Percentiles rank a stretch among this genome's conserved stretches.
phyloP scores from a whole-genome alignment of 2,797 vertebrate genomes.

The Telmatherina bonti region DNA sequence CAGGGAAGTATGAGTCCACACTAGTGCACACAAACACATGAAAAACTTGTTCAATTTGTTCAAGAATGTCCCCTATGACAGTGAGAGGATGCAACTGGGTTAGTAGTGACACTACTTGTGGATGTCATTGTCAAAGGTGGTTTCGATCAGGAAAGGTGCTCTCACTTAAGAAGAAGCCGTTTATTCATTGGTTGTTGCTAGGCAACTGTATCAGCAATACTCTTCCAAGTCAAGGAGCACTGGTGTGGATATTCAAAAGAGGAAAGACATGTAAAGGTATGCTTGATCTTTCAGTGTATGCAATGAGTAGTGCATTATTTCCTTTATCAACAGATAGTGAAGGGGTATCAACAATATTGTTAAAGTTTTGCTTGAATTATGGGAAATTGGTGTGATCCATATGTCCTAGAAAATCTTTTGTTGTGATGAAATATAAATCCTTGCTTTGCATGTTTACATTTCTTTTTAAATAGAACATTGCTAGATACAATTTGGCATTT shows the following conservation, averaged over 20 bases:
- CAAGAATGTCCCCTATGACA: slow-evolving; percentile 25
- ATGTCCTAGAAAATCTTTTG: background rate
- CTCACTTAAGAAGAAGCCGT: slow-evolving; percentile 63
- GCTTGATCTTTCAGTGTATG: slow-evolving; percentile 8
- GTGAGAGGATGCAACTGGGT: background rate
- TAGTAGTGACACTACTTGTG: slow-evolving; percentile 26
- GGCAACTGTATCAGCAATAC: slow-evolving; percentile 79
- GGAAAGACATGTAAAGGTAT: slow-evolving; percentile 42
- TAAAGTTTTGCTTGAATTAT: slow-evolving; percentile 20
- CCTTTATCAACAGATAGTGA: slow-evolving; percentile 11
- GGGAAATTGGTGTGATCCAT: background rate
- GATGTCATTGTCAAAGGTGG: slow-evolving; percentile 57
- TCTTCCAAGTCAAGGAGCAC: slow-evolving; percentile 59
- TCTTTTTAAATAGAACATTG: slow-evolving; percentile 6
- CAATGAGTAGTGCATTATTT: background rate
- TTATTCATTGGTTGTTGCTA: slow-evolving; percentile 79
- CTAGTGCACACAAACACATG: slow-evolving; percentile 27
- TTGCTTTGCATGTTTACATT: slow-evolving; percentile 1
- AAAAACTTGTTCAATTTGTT: slow-evolving; percentile 28
- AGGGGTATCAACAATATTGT: slow-evolving; percentile 6
- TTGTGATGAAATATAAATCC: slow-evolving; percentile 1
- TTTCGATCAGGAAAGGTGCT: slow-evolving; percentile 65
- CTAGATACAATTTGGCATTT: background rate
- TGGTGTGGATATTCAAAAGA: slow-evolving; percentile 37
- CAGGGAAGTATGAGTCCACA: slow-evolving; percentile 22